Evolutionary conservation across 2,888 invertebrate species (phyloP).

Genomic region (Neelides folsomi): DNA sequence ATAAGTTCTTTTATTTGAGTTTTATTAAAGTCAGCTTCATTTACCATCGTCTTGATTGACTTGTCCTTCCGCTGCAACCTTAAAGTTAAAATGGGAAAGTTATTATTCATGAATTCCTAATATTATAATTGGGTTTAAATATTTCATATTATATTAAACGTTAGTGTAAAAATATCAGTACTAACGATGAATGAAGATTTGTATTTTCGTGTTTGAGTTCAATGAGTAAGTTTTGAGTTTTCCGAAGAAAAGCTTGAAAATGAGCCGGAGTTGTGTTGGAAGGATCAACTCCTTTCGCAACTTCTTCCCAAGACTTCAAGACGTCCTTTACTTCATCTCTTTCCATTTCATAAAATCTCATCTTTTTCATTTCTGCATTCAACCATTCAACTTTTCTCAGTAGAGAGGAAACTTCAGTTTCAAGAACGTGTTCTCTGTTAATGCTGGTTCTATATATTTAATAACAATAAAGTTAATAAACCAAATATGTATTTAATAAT

Average conservation of each 20-base stretch:
- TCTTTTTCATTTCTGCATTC: conserved; percentile 13
- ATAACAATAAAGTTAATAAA: neutral
- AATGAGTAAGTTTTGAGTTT: conserved; percentile 21
- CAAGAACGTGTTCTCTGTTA: conserved; percentile 27
- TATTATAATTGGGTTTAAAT: no score
- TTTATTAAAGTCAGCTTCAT: conserved; percentile 8
- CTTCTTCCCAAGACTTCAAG: conserved; percentile 17
- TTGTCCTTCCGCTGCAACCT: conserved; percentile 7
- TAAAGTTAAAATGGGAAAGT: neutral
- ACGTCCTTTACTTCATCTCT: conserved; percentile 14
- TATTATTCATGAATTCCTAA: no score
- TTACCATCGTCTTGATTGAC: conserved; percentile 6
- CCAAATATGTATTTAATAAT: neutral
- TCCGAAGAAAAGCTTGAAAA: conserved; percentile 21
- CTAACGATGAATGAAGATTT: conserved; percentile 20
- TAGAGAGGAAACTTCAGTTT: conserved; percentile 20
- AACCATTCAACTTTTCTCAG: conserved; percentile 16
- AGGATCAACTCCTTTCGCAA: conserved; percentile 21
- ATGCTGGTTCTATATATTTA: conserved; percentile 15
- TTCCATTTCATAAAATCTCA: conserved; percentile 18
- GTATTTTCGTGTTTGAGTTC: conserved; percentile 26
- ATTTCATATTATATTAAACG: no score
- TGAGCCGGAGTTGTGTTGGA: conserved; percentile 18
- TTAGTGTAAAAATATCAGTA: no score
- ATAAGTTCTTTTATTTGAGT: conserved; percentile 12